A percentile compares a stretch with the other conserved stretches of the same genome.
These are phyloP conservation scores for Drosophila testacea DNA, from an alignment of 2,888 invertebrate genomes.

Conservation along the genomic window DNA sequence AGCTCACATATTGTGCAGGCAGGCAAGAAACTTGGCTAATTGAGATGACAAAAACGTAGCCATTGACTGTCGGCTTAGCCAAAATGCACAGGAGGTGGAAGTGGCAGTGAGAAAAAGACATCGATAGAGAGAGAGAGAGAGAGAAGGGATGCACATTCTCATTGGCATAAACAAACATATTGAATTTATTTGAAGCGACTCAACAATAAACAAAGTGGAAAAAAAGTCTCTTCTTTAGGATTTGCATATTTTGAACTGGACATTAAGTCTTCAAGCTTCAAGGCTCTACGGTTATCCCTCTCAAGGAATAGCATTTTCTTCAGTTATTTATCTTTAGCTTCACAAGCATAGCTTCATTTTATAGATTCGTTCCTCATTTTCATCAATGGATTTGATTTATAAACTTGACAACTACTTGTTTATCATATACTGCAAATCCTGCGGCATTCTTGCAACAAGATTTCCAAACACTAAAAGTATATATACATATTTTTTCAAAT, in stretches of 20 bases:
- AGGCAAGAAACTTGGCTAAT: constrained; percentile 15
- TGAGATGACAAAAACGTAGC: constrained; percentile 11
- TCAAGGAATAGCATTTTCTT: constrained; percentile 6
- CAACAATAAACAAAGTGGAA: neutral
- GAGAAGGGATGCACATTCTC: neutral
- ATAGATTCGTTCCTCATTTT: neutral
- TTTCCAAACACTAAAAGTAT: neutral
- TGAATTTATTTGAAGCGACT: neutral
- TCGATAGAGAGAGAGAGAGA: neutral
- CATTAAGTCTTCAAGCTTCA: neutral
- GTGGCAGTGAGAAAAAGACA: neutral
- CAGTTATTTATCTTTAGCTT: neutral
- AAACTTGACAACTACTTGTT: no score
- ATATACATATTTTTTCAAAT: neutral
- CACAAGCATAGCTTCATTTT: neutral
- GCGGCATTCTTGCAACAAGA: no score
- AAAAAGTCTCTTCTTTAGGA: neutral
- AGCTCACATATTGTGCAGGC: constrained; percentile 1
- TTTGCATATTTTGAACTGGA: neutral
- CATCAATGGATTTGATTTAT: neutral
- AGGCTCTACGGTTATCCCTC: constrained; percentile 3
- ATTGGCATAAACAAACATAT: neutral
- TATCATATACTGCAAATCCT: neutral
- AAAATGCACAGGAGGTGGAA: neutral
- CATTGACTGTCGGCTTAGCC: constrained; percentile 22